A percentile compares a stretch with the other conserved stretches of the same genome.
Conservation (phyloP, 1,140 invertebrate species). For the Pseudomyrmex flavicornis region DNA sequence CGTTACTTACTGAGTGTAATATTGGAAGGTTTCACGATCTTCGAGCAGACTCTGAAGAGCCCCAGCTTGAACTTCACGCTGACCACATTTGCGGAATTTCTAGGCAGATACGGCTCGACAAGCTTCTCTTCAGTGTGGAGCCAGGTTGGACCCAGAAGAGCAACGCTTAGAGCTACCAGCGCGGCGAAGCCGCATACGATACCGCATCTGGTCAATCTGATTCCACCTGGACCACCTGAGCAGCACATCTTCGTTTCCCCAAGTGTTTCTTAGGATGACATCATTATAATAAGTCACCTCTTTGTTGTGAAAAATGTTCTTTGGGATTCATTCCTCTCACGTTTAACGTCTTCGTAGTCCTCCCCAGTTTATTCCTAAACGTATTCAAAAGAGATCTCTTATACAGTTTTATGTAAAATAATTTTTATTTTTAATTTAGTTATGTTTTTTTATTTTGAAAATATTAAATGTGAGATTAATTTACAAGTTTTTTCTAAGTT, state of each 20-base stretch:
- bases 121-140: constrained; percentile 83
- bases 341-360: not conserved
- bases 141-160: constrained; percentile 82
- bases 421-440: not conserved
- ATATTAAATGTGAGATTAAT: too few species aligned
- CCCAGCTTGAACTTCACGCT: constrained; percentile 83
- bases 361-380: not conserved
- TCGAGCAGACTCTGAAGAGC: constrained; percentile 82
- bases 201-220: constrained; percentile 82
- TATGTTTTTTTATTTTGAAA: too few species aligned
- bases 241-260: constrained; percentile 80
- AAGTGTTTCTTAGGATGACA: constrained; percentile 46
- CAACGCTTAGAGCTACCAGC: constrained; percentile 80
- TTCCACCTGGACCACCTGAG: constrained; percentile 78
- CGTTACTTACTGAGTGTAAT: constrained; percentile 81
- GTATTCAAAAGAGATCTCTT: not conserved
- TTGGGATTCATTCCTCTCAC: not conserved
- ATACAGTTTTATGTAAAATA: not conserved
- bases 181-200: constrained; percentile 83
- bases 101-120: constrained; percentile 74
- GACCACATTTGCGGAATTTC: constrained; percentile 73
- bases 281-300: constrained; percentile 56
- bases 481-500: too few species aligned
- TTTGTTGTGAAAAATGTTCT: not conserved
- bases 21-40: constrained; percentile 81